Conservation (phyloP, 2,888 invertebrate species). For the Frankliniella intonsa region DNA sequence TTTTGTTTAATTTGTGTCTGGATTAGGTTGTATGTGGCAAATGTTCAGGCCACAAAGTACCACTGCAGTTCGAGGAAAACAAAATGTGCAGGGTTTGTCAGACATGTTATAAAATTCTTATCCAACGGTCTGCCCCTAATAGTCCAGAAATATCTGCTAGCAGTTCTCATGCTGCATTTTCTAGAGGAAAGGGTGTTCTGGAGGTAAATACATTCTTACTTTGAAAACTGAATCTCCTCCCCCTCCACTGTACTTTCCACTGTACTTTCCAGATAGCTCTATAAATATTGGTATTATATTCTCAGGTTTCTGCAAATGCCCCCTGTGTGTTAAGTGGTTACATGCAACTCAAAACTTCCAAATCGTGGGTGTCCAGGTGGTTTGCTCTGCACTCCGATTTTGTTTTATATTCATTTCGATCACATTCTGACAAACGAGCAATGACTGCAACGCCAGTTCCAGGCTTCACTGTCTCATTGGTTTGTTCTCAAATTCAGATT, state of each 20-base stretch:
- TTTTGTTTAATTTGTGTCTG: slow-evolving; percentile 27
- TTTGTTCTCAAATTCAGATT: not conserved
- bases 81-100: slow-evolving; percentile 52
- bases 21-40: slow-evolving; percentile 57
- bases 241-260: too few species aligned
- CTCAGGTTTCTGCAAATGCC: slow-evolving; percentile 52
- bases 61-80: slow-evolving; percentile 51
- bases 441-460: slow-evolving; percentile 57
- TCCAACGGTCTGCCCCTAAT: slow-evolving; percentile 30
- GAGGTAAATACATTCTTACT: not conserved
- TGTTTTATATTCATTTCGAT: slow-evolving; percentile 52
- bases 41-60: slow-evolving; percentile 55
- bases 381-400: slow-evolving; percentile 54
- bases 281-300: not conserved
- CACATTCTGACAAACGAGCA: slow-evolving; percentile 51
- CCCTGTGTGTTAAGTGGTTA: slow-evolving; percentile 51
- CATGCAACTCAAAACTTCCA: slow-evolving; percentile 49
- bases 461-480: slow-evolving; percentile 51
- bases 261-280: too few species aligned
- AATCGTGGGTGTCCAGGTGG: slow-evolving; percentile 54
- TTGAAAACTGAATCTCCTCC: too few species aligned
- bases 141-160: slow-evolving; percentile 38
- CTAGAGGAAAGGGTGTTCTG: slow-evolving; percentile 26
- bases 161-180: slow-evolving; percentile 32
- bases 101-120: slow-evolving; percentile 46